A percentile compares a stretch with the other conserved stretches of the same genome.
These are phyloP conservation scores for Strix uralensis DNA, from an alignment of 2,113 vertebrate species.

Conservation along the genomic window DNA sequence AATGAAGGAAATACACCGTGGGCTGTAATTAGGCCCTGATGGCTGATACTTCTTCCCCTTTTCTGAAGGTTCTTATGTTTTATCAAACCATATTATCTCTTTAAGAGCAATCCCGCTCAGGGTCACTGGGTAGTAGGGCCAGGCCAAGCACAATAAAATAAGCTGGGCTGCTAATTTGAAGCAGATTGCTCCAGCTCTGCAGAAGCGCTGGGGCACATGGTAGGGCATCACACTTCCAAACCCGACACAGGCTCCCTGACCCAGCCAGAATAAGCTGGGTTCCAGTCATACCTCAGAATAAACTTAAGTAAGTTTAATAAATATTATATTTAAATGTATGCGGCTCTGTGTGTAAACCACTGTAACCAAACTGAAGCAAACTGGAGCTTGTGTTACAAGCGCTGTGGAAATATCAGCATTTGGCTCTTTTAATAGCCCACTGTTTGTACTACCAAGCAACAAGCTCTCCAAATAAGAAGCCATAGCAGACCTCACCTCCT, in stretches of 20 bases:
- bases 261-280: slow-evolving; percentile 47
- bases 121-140: background rate
- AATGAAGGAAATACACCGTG: background rate
- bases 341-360: slow-evolving; percentile 23
- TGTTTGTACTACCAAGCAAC: slow-evolving; percentile 63
- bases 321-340: slow-evolving; percentile 51
- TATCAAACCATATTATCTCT: background rate
- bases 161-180: background rate
- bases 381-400: slow-evolving; percentile 15
- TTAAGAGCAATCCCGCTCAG: background rate
- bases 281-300: slow-evolving; percentile 53
- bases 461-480: slow-evolving; percentile 9
- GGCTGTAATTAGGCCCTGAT: background rate
- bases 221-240: slow-evolving; percentile 27
- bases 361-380: slow-evolving; percentile 27
- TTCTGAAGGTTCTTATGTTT: background rate
- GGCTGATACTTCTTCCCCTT: background rate
- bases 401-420: slow-evolving; percentile 39
- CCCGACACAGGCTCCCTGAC: background rate
- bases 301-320: slow-evolving; percentile 43
- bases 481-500: slow-evolving; percentile 15
- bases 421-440: slow-evolving; percentile 25
- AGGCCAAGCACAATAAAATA: slow-evolving; percentile 46
- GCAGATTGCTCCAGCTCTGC: slow-evolving; percentile 4
- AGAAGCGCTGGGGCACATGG: background rate